Evolutionary conservation across 2,888 invertebrate genomes (phyloP), one percentile per base, ranked within the genome.

Genomic region (Eulithis testata): DNA sequence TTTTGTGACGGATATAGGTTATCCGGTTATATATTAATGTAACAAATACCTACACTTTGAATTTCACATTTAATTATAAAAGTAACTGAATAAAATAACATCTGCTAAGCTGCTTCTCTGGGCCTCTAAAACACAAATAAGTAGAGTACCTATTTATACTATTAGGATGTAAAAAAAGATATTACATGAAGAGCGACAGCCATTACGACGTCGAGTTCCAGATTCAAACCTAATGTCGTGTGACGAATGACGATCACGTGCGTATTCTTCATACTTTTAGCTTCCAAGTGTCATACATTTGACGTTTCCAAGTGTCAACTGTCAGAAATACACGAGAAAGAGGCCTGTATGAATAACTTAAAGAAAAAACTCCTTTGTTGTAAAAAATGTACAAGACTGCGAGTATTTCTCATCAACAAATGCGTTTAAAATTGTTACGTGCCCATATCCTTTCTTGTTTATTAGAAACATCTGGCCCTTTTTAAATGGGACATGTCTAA

Each of bases 151-250:
- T 21, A 21, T 21, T 21, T 21, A 21, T 21, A 37, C 37, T 8
- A 7, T 8, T 37, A 37, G 37, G 37, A 37, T 37, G 37, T 21
- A 49, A 8, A 21, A 11, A 11, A 49, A 1, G 9, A 49, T 11
- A 21, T 49, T 21, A n/a, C 21, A 76, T 82, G 82, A 83, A 86
- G 84, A 84, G 80, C 27, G 77, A 81, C 83, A 84, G 58, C 63
- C 69, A 69, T 87, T 87, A 88, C 78, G 79, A 77, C 80, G 84
- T 83, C 84, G 85, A 86, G 87, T 89, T 87, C 86, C 85, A 88
- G 85, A 90, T 90, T 88, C 84, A 84, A 87, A 90, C 89, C 87
- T 87, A 88, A 88, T 87, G 87, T 85, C 73, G 86, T 89, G 87
- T 89, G 90, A 90, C 89, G 86, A 82, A 87, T 89, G 89, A 87